phyloP scores from a whole-genome alignment of 2,113 vertebrate genomes.

The Alethe castanea region DNA sequence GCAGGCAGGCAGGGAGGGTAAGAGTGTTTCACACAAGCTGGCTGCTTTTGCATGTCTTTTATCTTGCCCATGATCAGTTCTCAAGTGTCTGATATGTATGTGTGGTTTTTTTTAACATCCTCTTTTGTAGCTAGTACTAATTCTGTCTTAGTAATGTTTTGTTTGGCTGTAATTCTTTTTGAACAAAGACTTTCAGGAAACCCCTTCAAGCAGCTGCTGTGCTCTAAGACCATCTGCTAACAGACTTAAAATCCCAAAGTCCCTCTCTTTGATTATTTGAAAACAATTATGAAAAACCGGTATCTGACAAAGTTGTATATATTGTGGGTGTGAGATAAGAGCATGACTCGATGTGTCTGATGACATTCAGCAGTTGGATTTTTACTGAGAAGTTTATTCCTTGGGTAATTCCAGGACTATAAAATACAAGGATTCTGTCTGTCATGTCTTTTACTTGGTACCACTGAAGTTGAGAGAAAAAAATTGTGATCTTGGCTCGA shows the following conservation, averaged over 20 bases:
- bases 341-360: not conserved
- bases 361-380: not conserved
- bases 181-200: slow-evolving; percentile 52
- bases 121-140: slow-evolving; percentile 33
- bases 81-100: not conserved
- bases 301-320: not conserved
- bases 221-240: not conserved
- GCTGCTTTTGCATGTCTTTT: slow-evolving; percentile 28
- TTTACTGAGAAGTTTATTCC: not conserved
- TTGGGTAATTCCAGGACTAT: not conserved
- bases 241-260: not conserved
- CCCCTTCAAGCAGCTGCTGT: slow-evolving; percentile 26
- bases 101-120: slow-evolving; percentile 36
- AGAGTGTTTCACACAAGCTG: slow-evolving; percentile 23
- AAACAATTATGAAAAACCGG: not conserved
- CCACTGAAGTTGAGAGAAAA: not conserved
- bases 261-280: not conserved
- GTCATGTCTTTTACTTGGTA: not conserved
- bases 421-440: not conserved
- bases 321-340: not conserved
- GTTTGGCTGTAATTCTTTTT: slow-evolving; percentile 36
- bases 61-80: slow-evolving; percentile 22
- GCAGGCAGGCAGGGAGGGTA: not conserved
- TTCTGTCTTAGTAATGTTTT: slow-evolving; percentile 9
- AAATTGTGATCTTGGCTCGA: not conserved